Evolutionary conservation across 2,113 vertebrate species (phyloP), one percentile per base, ranked within the genome.

Genomic region (Mystacornis crossleyi): DNA sequence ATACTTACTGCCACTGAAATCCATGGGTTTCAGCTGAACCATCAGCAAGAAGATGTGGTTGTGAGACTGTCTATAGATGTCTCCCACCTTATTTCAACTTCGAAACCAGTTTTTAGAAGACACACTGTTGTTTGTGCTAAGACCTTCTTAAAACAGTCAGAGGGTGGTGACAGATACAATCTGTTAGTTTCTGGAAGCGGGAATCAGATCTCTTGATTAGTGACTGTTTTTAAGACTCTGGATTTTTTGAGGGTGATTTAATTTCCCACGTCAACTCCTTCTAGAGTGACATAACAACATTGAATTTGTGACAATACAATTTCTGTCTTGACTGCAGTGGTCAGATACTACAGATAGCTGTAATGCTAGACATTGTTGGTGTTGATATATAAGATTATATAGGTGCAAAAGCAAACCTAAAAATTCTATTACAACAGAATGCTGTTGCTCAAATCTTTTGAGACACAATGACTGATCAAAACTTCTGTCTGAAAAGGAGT

Each of bases 381-480:
- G 75, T 51, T 36, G 19, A 51, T 17, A 53, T 3, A 1, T 51
- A 69, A 57, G 47, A 48, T 13, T 21, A 78, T 71, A 26, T 0
- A 67, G 21, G 25, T 53, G 8, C n/a, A 83, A 94, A 93, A 89
- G 23, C 7, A 79, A 81, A 90, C 15, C 14, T 51, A 26, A n/a
- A 47, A 17, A 58, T n/a, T 58, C 9, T 28, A 5, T 28, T 82
- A 24, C 8, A 54, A 19, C 28, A 65, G 74, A 67, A 86, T 51
- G 34, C 7, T 81, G 62, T 40, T 74, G 18, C 54, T 81, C 20
- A 57, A 43, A 33, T 71, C 28, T 81, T 82, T 72, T 58, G 66
- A 95, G 90, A 81, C 18, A 53, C 19, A 51, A 57, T 14, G 47
- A 57, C 42, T 80, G 42, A 23, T 69, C 42, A 86, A 96, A 88